Conservation (phyloP, 1,140 invertebrate species). For the Neodiprion virginianus region DNA sequence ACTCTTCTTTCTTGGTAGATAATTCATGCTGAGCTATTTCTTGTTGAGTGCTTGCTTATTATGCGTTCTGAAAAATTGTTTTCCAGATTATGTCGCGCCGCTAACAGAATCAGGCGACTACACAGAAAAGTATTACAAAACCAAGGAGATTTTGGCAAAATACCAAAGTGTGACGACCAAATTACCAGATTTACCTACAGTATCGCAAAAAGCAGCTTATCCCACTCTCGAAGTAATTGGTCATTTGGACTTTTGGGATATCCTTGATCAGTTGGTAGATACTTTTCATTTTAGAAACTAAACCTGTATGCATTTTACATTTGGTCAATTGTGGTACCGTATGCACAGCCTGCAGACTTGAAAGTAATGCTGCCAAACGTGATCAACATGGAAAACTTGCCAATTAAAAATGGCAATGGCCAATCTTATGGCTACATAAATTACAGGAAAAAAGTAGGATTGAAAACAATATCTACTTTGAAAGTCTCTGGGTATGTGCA, state of each 20-base stretch:
- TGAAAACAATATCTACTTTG: slow-evolving; percentile 38
- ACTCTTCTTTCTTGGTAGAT: too few relatives aligned
- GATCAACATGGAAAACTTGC: slow-evolving; percentile 65
- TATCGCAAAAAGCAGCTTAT: slow-evolving; percentile 45
- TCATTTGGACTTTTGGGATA: slow-evolving; percentile 41
- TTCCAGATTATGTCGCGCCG: slow-evolving; percentile 60
- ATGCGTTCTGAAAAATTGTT: not conserved
- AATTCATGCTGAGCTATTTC: not conserved
- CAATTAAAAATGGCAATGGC: slow-evolving; percentile 62
- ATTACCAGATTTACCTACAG: slow-evolving; percentile 44
- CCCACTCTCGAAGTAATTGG: slow-evolving; percentile 33
- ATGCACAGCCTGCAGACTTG: slow-evolving; percentile 16
- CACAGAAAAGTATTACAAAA: slow-evolving; percentile 56
- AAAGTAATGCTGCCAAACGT: slow-evolving; percentile 31
- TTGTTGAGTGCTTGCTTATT: too few relatives aligned
- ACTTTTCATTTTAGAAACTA: too few relatives aligned
- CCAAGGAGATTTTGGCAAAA: slow-evolving; percentile 42
- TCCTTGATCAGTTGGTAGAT: slow-evolving; percentile 40
- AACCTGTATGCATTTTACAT: not conserved
- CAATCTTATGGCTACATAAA: slow-evolving; percentile 69
- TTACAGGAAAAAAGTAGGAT: slow-evolving; percentile 54
- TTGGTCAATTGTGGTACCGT: not conserved
- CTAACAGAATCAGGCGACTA: slow-evolving; percentile 63
- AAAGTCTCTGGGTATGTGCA: slow-evolving; percentile 58
- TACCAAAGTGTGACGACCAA: slow-evolving; percentile 55